Evolutionary conservation across 1,140 invertebrate species (phyloP).

Genomic region (Macrobrachium rosenbergii): DNA sequence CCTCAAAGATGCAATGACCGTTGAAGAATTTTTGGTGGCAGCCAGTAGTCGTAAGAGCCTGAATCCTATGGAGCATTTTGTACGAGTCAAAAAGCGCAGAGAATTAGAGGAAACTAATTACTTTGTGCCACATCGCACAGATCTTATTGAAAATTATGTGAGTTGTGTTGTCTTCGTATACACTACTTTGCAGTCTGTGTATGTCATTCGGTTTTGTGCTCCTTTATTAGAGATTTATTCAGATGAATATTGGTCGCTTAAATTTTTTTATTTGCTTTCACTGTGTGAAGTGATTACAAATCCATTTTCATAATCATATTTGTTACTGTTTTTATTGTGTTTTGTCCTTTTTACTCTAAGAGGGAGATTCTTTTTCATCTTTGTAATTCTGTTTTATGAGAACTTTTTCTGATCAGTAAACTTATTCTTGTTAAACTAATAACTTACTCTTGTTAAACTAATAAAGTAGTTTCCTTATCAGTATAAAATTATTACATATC

Average conservation of each 20-base stretch:
- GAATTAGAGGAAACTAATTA: slow-evolving; percentile 97
- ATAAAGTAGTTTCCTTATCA: too few species aligned
- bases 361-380: too few species aligned
- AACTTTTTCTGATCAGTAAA: not conserved
- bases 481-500: too few species aligned
- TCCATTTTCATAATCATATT: too few species aligned
- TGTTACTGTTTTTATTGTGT: too few species aligned
- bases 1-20: slow-evolving; percentile 90
- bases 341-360: too few species aligned
- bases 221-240: not conserved
- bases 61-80: slow-evolving; percentile 95
- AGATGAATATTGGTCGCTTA: too few species aligned
- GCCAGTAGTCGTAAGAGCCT: slow-evolving; percentile 92
- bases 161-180: slow-evolving; percentile 72
- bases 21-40: slow-evolving; percentile 93
- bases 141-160: slow-evolving; percentile 95
- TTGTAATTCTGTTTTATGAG: not conserved
- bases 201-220: not conserved
- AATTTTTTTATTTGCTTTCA: too few species aligned
- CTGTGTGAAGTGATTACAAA: too few species aligned
- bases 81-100: slow-evolving; percentile 91
- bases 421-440: too few species aligned
- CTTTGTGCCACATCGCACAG: slow-evolving; percentile 92
- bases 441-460: too few species aligned
- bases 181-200: not conserved